Evolutionary conservation across 1,140 invertebrate species (phyloP).

Genomic region (Argopecten irradians): DNA sequence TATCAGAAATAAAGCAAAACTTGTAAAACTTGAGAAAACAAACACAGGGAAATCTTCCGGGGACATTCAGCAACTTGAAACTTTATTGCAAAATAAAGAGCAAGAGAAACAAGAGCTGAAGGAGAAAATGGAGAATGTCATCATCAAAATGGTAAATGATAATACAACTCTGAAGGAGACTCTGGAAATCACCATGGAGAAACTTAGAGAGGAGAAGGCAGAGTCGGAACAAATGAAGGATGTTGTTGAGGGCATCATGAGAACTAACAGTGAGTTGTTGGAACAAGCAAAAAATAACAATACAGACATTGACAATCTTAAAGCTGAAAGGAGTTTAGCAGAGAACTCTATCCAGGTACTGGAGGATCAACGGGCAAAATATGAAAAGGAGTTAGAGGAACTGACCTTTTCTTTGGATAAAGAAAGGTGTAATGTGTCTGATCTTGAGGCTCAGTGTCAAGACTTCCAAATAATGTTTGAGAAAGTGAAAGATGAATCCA

Average conservation of each 20-base stretch:
- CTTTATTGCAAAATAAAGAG: neutral
- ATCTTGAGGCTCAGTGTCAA: constrained; percentile 32
- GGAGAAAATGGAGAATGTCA: constrained; percentile 27
- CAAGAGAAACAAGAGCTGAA: constrained; percentile 33
- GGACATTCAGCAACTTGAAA: neutral
- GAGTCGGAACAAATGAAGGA: constrained; percentile 31
- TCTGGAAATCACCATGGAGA: constrained; percentile 24
- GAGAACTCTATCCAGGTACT: neutral
- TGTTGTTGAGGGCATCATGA: constrained; percentile 24
- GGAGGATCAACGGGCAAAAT: neutral
- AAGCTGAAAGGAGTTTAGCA: neutral
- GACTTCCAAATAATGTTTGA: constrained; percentile 35
- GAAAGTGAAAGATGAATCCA: neutral
- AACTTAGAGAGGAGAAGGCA: neutral
- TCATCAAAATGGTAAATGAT: constrained; percentile 27
- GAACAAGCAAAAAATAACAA: neutral
- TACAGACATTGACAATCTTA: neutral
- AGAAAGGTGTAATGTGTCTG: neutral
- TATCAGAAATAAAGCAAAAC: neutral
- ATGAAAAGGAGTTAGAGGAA: neutral
- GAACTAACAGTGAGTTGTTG: constrained; percentile 28
- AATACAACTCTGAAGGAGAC: constrained; percentile 2
- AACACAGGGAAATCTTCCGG: constrained; percentile 5
- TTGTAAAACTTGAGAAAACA: constrained; percentile 28
- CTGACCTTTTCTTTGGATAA: neutral